A percentile compares a stretch with the other conserved stretches of the same genome.
Conservation (phyloP, 2,797 vertebrate genomes). For the Onychomys arenicola region DNA sequence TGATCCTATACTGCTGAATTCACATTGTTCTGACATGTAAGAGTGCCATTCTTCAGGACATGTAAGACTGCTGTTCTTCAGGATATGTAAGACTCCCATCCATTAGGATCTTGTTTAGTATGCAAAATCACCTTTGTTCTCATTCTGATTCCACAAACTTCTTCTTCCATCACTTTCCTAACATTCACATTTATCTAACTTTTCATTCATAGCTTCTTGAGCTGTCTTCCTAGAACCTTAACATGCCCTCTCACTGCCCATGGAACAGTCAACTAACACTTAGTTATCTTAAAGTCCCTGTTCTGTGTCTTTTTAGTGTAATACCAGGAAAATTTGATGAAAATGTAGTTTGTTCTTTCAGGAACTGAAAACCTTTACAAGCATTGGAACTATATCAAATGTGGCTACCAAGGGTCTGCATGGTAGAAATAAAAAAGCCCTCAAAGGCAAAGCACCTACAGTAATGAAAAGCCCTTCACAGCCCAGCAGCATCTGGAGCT, state of each 20-base stretch:
- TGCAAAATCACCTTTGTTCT: background rate
- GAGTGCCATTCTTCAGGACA: background rate
- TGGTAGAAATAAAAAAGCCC: background rate
- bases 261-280: background rate
- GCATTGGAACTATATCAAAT: constrained; percentile 77
- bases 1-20: background rate
- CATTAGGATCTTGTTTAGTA: background rate
- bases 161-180: background rate
- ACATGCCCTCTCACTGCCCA: background rate
- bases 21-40: background rate
- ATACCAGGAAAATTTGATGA: constrained; percentile 85
- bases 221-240: constrained; percentile 1
- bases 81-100: background rate
- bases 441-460: background rate
- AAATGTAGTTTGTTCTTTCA: constrained; percentile 86
- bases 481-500: background rate
- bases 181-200: background rate
- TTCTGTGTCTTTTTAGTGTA: constrained; percentile 91
- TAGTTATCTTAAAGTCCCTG: constrained; percentile 93
- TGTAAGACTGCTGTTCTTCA: background rate
- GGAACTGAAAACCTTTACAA: constrained; percentile 87
- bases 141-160: background rate
- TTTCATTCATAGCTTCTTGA: background rate
- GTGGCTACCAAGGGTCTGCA: no score
- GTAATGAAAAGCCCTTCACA: background rate